These are phyloP conservation scores for Lasioglossum villosulum DNA, from an alignment of 2,888 invertebrate genomes.

Conservation along the genomic window DNA sequence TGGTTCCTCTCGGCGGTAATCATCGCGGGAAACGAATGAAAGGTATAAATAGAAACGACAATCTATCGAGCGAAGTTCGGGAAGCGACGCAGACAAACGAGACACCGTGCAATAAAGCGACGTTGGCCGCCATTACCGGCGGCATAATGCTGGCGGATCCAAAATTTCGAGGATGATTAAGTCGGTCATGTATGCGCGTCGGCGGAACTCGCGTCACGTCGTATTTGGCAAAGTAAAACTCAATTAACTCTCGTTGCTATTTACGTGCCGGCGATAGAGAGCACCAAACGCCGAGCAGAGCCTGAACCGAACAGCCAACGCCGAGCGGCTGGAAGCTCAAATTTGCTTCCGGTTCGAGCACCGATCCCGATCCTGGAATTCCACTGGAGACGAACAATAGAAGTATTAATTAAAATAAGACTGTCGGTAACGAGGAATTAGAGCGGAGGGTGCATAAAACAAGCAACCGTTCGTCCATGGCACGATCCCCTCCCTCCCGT, in stretches of 20 bases:
- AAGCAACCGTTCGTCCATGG: background rate
- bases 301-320: background rate
- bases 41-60: background rate
- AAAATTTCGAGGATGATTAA: slow-evolving; percentile 54
- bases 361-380: background rate
- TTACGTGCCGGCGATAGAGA: slow-evolving; percentile 28
- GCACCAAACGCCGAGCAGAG: background rate
- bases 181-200: slow-evolving; percentile 42
- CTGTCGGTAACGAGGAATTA: background rate
- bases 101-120: slow-evolving; percentile 30
- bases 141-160: slow-evolving; percentile 25
- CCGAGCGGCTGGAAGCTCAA: background rate
- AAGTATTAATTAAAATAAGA: slow-evolving; percentile 10
- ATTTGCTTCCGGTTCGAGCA: background rate
- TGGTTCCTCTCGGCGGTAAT: background rate
- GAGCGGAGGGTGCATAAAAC: slow-evolving; percentile 19
- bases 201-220: slow-evolving; percentile 41
- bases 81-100: slow-evolving; percentile 17
- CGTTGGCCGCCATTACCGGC: slow-evolving; percentile 40
- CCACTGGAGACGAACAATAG: background rate
- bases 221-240: slow-evolving; percentile 60
- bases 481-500: background rate
- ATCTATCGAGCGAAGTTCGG: slow-evolving; percentile 6
- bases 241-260: slow-evolving; percentile 48
- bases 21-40: background rate